Conservation (phyloP, 2,113 vertebrate species). For the Sorex fumeus region DNA sequence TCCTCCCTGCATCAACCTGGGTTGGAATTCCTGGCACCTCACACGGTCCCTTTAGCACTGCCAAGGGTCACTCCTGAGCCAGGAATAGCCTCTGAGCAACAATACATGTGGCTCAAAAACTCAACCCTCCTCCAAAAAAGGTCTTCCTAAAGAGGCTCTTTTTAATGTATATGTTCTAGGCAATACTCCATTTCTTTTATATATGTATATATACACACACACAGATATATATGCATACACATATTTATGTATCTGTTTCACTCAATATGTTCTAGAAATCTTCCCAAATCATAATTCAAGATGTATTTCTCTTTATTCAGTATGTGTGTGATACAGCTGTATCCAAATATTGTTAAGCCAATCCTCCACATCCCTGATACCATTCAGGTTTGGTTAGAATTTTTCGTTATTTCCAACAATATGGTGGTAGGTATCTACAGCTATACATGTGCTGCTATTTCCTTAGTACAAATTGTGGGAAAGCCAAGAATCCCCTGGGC, state of each 20-base stretch:
- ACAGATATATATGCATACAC: no score
- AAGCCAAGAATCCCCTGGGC: not conserved
- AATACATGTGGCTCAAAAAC: no score
- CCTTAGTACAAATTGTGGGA: slow-evolving; percentile 29
- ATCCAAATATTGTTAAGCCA: not conserved
- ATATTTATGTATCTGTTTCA: not conserved
- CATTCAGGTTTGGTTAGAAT: not conserved
- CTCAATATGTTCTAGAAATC: not conserved
- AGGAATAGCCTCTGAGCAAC: no score
- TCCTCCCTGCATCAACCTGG: no score
- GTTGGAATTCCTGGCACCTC: no score
- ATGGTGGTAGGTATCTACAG: not conserved
- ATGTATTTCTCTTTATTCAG: not conserved
- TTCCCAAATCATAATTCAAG: not conserved
- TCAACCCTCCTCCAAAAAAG: no score
- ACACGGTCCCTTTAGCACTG: no score
- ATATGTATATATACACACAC: not conserved
- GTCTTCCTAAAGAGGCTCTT: no score
- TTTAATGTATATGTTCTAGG: no score
- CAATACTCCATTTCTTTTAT: not conserved
- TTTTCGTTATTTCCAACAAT: not conserved
- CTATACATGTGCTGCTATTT: not conserved
- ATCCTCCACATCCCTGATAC: not conserved
- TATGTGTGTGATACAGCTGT: not conserved
- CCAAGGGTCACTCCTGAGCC: no score